A percentile compares a stretch with the other conserved stretches of the same genome.
phyloP scores from a whole-genome alignment of 2,797 vertebrate genomes.

The Gobionotothen gibberifrons region DNA sequence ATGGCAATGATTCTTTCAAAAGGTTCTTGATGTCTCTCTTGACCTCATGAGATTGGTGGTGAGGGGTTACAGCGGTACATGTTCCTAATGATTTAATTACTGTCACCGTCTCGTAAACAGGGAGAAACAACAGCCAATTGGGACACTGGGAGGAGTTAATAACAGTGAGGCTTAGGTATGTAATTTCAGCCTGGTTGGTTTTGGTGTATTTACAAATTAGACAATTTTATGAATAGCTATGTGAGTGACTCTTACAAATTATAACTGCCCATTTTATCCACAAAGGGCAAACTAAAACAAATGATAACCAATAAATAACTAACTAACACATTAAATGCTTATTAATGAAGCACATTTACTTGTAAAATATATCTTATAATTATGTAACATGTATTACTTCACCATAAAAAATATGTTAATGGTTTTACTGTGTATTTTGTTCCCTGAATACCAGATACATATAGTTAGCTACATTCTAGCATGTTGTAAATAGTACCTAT shows the following conservation, averaged over 20 bases:
- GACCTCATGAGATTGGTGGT: slow-evolving; percentile 27
- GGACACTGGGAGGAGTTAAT: not conserved
- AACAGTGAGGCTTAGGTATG: not conserved
- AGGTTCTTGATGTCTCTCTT: slow-evolving; percentile 60
- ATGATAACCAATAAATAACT: not conserved
- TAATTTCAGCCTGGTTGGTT: not conserved
- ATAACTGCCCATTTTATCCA: not conserved
- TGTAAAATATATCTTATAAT: not conserved
- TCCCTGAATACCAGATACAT: no score
- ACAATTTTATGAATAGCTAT: not conserved
- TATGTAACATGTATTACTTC: no score
- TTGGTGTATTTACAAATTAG: no score
- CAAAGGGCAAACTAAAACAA: not conserved
- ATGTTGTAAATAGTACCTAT: no score
- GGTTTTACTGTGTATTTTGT: no score
- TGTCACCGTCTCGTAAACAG: not conserved
- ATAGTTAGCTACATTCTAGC: no score
- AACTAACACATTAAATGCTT: not conserved
- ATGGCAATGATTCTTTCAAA: slow-evolving; percentile 62
- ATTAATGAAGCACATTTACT: not conserved
- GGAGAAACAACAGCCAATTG: not conserved
- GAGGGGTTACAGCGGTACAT: not conserved
- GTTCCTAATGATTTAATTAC: slow-evolving; percentile 24
- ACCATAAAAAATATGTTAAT: no score
- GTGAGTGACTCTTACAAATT: not conserved